These are phyloP conservation scores for Apis laboriosa DNA, from an alignment of 1,140 invertebrate genomes.

Conservation along the genomic window DNA sequence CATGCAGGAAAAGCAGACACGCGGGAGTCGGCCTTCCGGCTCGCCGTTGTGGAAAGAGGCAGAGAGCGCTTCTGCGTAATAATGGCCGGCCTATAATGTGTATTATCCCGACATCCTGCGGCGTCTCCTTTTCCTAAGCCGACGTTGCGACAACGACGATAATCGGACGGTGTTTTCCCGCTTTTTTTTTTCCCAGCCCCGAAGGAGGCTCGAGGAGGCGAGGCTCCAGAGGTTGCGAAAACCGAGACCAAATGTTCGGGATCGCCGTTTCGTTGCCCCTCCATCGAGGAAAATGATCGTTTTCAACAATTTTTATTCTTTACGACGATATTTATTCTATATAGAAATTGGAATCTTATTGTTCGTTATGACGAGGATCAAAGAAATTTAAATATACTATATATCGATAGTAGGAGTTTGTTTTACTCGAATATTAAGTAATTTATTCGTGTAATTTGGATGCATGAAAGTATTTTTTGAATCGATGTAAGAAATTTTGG, in stretches of 20 bases:
- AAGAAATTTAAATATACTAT: no score
- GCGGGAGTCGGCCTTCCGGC: conserved; percentile 64
- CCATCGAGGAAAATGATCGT: not conserved
- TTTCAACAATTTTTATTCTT: not conserved
- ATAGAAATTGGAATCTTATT: no score
- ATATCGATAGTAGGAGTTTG: no score
- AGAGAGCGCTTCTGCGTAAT: conserved; percentile 54
- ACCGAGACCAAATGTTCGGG: not conserved
- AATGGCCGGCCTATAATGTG: conserved; percentile 60
- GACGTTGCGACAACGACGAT: conserved; percentile 50
- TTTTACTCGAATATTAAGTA: no score
- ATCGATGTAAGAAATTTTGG: no score
- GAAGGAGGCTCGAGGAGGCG: no score
- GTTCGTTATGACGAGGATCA: no score
- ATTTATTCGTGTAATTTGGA: no score
- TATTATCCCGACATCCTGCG: conserved; percentile 65
- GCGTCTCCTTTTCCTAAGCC: conserved; percentile 53
- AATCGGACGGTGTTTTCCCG: conserved; percentile 31
- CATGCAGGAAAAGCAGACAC: conserved; percentile 68
- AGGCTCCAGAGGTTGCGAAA: not conserved
- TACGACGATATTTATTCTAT: not conserved
- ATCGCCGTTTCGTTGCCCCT: not conserved
- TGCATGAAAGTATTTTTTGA: no score
- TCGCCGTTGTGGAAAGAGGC: conserved; percentile 47
- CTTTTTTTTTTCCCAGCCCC: not conserved